Evolutionary conservation across 2,113 vertebrate genomes (phyloP).

Genomic region (Columba janthina): DNA sequence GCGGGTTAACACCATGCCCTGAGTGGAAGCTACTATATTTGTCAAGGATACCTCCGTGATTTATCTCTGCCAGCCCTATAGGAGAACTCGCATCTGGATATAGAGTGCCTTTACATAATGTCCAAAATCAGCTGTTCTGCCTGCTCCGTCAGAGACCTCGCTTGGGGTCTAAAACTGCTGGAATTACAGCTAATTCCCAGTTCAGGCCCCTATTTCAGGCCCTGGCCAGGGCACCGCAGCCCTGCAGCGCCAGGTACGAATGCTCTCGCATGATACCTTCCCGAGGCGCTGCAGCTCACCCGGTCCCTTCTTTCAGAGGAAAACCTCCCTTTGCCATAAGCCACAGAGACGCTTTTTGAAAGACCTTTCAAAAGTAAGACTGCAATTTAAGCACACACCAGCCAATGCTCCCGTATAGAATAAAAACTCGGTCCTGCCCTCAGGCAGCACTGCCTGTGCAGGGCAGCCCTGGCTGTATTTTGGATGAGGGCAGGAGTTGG

Average conservation of each 20-base stretch:
- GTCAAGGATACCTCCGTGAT: constrained; percentile 40
- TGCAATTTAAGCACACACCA: fast-evolving
- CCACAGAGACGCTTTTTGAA: background rate
- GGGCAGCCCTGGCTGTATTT: background rate
- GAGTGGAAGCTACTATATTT: constrained; percentile 46
- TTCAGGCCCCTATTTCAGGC: background rate
- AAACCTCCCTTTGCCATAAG: background rate
- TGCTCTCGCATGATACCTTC: fast-evolving
- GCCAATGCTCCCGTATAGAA: background rate
- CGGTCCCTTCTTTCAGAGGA: background rate
- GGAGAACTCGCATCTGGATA: background rate
- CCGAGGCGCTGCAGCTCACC: fast-evolving
- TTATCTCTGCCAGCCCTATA: constrained; percentile 1
- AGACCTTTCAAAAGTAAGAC: background rate
- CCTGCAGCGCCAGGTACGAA: background rate
- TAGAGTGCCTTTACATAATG: background rate
- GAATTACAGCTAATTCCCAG: background rate
- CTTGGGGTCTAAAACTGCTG: background rate
- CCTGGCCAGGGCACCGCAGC: fast-evolving
- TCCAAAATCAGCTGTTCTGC: background rate
- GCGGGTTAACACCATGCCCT: constrained; percentile 52
- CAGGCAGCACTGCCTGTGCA: fast-evolving
- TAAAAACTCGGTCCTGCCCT: background rate
- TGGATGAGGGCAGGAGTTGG: too few relatives aligned
- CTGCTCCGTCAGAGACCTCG: background rate